Evolutionary conservation across 2,797 vertebrate genomes (phyloP).

Genomic region (Hoplostethus mediterraneus): DNA sequence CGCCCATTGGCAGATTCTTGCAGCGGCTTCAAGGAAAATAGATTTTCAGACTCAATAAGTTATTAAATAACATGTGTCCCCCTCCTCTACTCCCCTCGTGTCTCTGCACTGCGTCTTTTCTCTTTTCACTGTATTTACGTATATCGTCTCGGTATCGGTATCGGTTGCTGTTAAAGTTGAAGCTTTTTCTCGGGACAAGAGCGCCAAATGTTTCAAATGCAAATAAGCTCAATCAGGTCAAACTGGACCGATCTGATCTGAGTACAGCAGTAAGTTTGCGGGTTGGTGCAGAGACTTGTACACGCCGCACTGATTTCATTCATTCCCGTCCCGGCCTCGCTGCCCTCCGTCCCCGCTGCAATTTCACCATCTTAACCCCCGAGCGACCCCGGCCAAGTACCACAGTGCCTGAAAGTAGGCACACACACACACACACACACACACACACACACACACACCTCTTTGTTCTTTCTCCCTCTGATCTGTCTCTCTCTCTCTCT

Average conservation of each 20-base stretch:
- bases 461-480: constrained; percentile 23
- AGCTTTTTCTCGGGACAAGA: background rate
- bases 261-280: constrained; percentile 36
- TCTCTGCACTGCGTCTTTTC: background rate
- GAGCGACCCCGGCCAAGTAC: constrained; percentile 24
- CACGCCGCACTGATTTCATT: constrained; percentile 52
- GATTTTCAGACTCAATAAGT: too few relatives aligned
- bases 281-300: constrained; percentile 19
- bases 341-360: constrained; percentile 50
- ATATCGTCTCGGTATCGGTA: background rate
- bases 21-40: too few relatives aligned
- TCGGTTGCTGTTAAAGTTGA: background rate
- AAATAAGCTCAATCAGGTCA: constrained; percentile 3
- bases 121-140: background rate
- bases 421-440: background rate
- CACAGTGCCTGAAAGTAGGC: constrained; percentile 18
- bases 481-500: background rate
- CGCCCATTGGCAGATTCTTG: too few relatives aligned
- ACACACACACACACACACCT: background rate
- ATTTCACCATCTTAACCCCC: constrained; percentile 69
- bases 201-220: too few relatives aligned
- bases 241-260: constrained; percentile 19
- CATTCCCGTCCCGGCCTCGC: constrained; percentile 46
- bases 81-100: background rate
- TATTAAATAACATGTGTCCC: too few relatives aligned